Conservation (phyloP, 2,888 invertebrate species). For the Agrilus biguttatus region DNA sequence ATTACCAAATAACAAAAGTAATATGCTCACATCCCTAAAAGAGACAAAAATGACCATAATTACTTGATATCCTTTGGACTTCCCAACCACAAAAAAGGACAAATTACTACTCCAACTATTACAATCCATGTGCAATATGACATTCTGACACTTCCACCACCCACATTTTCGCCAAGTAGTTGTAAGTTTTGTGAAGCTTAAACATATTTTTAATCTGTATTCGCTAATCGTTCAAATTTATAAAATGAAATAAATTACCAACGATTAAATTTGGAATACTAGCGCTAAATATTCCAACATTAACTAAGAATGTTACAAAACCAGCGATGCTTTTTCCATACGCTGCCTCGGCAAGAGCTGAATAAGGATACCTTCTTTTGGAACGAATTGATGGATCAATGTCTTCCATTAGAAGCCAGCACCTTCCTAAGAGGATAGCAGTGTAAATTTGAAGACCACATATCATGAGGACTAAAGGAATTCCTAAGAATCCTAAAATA, state of each 20-base stretch:
- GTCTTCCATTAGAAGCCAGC: slow-evolving; percentile 67
- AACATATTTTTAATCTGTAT: slow-evolving; percentile 10
- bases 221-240: slow-evolving; percentile 1
- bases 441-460: slow-evolving; percentile 66
- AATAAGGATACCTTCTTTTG: slow-evolving; percentile 59
- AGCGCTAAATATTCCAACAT: slow-evolving; percentile 62
- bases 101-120: slow-evolving; percentile 55
- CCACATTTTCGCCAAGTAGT: slow-evolving; percentile 58
- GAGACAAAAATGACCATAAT: slow-evolving; percentile 16
- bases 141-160: slow-evolving; percentile 46
- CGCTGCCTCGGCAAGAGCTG: slow-evolving; percentile 68
- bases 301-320: slow-evolving; percentile 53
- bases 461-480: slow-evolving; percentile 51
- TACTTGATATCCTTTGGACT: slow-evolving; percentile 89
- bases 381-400: slow-evolving; percentile 42
- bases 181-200: slow-evolving; percentile 67
- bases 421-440: slow-evolving; percentile 60
- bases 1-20: too few species aligned
- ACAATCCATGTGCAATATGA: slow-evolving; percentile 77
- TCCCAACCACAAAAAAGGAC: slow-evolving; percentile 76
- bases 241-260: slow-evolving; percentile 33
- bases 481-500: slow-evolving; percentile 49
- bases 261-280: slow-evolving; percentile 69
- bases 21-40: too few species aligned
- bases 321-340: slow-evolving; percentile 49